Percentiles rank a stretch among this genome's conserved stretches.
These are phyloP conservation scores for Drosophila phalerata DNA, from an alignment of 2,888 invertebrate genomes.

Conservation along the genomic window DNA sequence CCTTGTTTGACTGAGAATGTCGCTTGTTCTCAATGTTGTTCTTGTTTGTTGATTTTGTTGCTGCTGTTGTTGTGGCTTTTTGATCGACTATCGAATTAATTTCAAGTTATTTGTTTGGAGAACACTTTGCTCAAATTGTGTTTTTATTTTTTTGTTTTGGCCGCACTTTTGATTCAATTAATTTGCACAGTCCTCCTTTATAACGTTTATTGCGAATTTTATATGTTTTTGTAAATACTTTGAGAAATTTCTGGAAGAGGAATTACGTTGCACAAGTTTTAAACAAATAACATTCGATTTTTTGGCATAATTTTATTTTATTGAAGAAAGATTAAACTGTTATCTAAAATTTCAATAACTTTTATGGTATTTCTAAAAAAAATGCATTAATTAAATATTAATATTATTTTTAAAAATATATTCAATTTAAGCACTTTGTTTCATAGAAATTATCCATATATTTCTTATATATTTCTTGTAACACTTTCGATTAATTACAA, in stretches of 20 bases:
- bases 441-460: too few species aligned
- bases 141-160: constrained; percentile 14
- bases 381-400: neutral
- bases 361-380: neutral
- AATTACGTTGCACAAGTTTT: neutral
- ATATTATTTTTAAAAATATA: too few species aligned
- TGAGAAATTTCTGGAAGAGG: neutral
- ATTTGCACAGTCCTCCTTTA: constrained; percentile 17
- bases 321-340: neutral
- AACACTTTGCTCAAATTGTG: constrained; percentile 31
- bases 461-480: neutral
- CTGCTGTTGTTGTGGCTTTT: constrained; percentile 32
- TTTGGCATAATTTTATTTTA: neutral
- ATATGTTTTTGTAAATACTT: neutral
- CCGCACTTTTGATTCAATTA: constrained; percentile 31
- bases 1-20: constrained; percentile 20
- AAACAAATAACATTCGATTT: neutral
- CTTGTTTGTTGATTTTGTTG: constrained; percentile 17
- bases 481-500: neutral
- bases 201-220: neutral
- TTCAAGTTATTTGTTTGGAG: constrained; percentile 63
- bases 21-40: constrained; percentile 18
- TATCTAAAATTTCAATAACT: neutral
- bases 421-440: neutral
- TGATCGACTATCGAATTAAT: constrained; percentile 51